Evolutionary conservation across 2,888 invertebrate genomes (phyloP).

Genomic region (Aethes cnicana): DNA sequence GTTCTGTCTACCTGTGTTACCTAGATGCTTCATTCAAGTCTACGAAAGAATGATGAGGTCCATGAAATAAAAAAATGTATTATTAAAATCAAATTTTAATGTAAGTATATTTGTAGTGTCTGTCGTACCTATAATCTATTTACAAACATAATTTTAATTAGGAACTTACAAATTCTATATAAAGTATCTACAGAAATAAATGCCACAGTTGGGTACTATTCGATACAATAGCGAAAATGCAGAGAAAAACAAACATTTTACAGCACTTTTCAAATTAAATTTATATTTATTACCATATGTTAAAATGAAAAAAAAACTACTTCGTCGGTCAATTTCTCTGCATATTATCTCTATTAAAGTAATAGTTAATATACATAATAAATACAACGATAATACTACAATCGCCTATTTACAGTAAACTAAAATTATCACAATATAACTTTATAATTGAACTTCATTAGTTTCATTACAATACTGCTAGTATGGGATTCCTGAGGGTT

Average conservation of each 20-base stretch:
- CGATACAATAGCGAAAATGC: background rate
- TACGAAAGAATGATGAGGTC: too few relatives aligned
- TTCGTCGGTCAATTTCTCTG: too few relatives aligned
- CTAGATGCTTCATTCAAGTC: too few relatives aligned
- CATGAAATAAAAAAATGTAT: background rate
- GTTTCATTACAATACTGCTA: constrained; percentile 8
- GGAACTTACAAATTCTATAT: constrained; percentile 25
- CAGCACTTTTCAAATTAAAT: too few relatives aligned
- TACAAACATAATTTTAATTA: constrained; percentile 26
- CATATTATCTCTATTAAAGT: too few relatives aligned
- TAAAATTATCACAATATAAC: constrained; percentile 5
- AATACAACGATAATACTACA: constrained; percentile 12
- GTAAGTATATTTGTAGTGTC: constrained; percentile 19
- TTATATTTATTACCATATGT: too few relatives aligned
- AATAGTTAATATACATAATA: too few relatives aligned
- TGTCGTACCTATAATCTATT: constrained; percentile 29
- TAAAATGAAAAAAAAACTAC: too few relatives aligned
- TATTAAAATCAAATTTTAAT: constrained; percentile 16
- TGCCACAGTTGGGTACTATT: constrained; percentile 22
- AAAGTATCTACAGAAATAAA: constrained; percentile 25
- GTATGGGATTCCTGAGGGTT: constrained; percentile 5
- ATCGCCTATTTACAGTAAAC: constrained; percentile 11
- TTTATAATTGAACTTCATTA: constrained; percentile 9
- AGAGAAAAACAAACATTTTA: too few relatives aligned
- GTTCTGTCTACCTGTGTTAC: too few relatives aligned